Base-by-base conservation (phyloP, 2,113 vertebrate genomes). In the Todiramphus saurophagus region DNA sequence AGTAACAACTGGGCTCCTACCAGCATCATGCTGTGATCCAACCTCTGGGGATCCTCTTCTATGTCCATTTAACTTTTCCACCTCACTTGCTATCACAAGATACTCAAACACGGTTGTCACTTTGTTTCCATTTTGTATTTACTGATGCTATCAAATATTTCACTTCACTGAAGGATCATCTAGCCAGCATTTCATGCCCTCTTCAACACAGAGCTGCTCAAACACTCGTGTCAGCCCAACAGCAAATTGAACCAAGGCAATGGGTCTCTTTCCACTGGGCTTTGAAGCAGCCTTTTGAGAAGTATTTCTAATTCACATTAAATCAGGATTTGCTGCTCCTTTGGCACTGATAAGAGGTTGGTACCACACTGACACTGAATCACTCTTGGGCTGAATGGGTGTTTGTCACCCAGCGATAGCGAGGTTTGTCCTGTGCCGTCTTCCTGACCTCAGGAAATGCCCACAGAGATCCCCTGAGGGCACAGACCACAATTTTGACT, bases 111-210 rank as follows among this genome's bases (percentile, higher is more conserved):
- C 62, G 53, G 78, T 88, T 83, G 86, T 92, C 86, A 87, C 89
- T 93, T 96, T 84, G 68, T 60, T 95, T 81, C 73, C 62, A 33
- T 20, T 93, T 92, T 75, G 48, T 89, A 83, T 83, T 92, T 94
- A 96, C 88, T 93, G 94, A 97, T 96, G 91, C 86, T 96, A 93
- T 95, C 95, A 90, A 75, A 70, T 63, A 91, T 64, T 73, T 74
- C 92, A 91, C 88, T 96, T 90, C 84, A 93, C 74, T 87, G 50
- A 78, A 96, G 89, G 69, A 62, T 76, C 80, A 90, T 88, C 63
- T 19, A 89, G 82, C 79, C 89, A 94, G 89, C 81, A 83, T 14
- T 95, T 79, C 94, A 83, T 78, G 87, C 58, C 78, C 70, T 93
- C 89, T 83, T 95, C 93, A 92, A 4, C 83, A 94, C 76, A 87